Base-by-base conservation (phyloP, 2,888 invertebrate species). In the Diarsia dahlii region DNA sequence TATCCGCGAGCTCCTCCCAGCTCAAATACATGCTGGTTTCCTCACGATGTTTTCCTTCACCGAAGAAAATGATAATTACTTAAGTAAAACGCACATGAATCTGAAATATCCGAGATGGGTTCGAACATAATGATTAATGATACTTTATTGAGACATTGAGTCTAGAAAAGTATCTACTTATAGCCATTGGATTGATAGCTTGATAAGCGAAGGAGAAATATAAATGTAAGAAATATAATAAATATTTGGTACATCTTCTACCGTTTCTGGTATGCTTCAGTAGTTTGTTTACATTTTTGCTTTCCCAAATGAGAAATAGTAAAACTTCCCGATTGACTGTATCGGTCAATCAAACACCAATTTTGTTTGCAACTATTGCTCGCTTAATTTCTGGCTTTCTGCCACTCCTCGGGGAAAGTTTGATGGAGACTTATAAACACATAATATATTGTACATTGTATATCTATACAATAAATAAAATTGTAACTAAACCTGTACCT, bases 281-380 rank as follows among this genome's bases (percentile, higher is more conserved):
- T 52, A 3, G 34, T 78, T 72, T 65, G 58, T 78, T 71, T 78
- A 65, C n/a, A 78, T 63, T 48, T 48, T 73, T 8, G 13, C 52
- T 54, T 52, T 20, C 58, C 34, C 13, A 39, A 65, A 54, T 62
- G 28, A 60, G 48, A 48, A 64, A 71, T 56, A 68, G 68, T 52
- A 54, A 65, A 65, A 54, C 28, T 65, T 34, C 6, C 4, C 34
- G 50, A 64, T 65, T 58, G 46, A 48, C 78, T 58, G 48, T 50
- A 50, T 79, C 80, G 60, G 54, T 78, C 73, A 73, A 79, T 73
- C 79, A 66, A 79, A 73, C 65, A 60, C 60, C 73, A 65, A 72
- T 78, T 79, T 54, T 54, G 28, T 79, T 78, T 66, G 65, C 3
- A 62, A 39, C 6, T n/a, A 65, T 45, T n/a, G 18, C 58, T 66